A percentile compares a stretch with the other conserved stretches of the same genome.
phyloP scores from a whole-genome alignment of 1,140 invertebrate species.

The Zaprionus ghesquierei region DNA sequence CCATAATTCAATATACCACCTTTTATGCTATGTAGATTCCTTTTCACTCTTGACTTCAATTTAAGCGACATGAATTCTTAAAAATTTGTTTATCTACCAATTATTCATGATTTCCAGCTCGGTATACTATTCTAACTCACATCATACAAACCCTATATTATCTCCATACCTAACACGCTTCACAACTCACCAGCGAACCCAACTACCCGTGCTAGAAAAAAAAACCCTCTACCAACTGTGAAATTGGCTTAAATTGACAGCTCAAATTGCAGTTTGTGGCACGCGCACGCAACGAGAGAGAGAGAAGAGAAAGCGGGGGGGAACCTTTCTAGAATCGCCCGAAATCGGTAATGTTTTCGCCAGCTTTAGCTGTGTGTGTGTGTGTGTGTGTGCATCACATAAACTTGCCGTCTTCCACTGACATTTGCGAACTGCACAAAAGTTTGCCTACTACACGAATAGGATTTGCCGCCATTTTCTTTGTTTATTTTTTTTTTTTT shows the following conservation, averaged over 20 bases:
- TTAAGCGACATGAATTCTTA: no score
- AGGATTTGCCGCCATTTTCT: neutral
- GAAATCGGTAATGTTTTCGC: slow-evolving; percentile 26
- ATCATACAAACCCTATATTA: neutral
- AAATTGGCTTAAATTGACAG: slow-evolving; percentile 34
- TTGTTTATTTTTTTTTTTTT: neutral
- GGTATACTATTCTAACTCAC: neutral
- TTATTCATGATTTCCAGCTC: no score
- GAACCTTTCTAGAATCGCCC: neutral
- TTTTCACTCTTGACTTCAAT: no score
- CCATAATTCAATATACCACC: no score
- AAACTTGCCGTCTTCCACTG: slow-evolving; percentile 20
- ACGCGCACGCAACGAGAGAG: neutral
- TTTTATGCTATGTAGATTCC: no score
- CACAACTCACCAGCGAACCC: neutral
- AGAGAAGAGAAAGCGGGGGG: neutral
- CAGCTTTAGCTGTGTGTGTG: neutral
- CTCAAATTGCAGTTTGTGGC: slow-evolving; percentile 30
- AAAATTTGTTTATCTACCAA: no score
- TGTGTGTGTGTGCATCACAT: no score
- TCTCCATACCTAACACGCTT: neutral
- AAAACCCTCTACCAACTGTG: neutral
- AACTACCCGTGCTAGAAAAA: neutral
- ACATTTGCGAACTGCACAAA: slow-evolving; percentile 23
- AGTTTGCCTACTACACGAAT: slow-evolving; percentile 8